Evolutionary conservation across 2,888 invertebrate genomes (phyloP).

Genomic region (Tenthredo notha): DNA sequence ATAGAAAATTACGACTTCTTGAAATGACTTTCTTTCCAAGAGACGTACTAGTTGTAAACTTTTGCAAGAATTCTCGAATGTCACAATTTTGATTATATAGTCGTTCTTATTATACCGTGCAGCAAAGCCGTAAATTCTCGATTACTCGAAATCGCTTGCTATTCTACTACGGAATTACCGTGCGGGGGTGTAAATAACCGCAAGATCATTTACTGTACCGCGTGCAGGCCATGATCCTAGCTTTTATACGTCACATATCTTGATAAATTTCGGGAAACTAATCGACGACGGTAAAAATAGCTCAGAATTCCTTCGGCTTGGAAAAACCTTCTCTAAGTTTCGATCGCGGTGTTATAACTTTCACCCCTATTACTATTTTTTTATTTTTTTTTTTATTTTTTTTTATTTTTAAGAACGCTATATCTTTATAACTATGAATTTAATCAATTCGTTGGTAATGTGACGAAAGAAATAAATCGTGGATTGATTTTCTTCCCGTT

Average conservation of each 20-base stretch:
- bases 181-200: neutral
- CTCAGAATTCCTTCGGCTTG: neutral
- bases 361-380: too few relatives aligned
- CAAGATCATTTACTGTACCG: neutral
- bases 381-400: too few relatives aligned
- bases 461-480: neutral
- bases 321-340: neutral
- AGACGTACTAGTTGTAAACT: neutral
- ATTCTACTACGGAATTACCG: neutral
- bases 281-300: neutral
- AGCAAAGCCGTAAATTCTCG: neutral
- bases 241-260: neutral
- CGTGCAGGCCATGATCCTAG: neutral
- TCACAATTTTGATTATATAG: neutral
- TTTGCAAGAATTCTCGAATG: neutral
- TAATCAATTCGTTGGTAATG: too few relatives aligned
- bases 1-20: neutral
- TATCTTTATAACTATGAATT: too few relatives aligned
- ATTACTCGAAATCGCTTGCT: neutral
- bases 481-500: neutral
- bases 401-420: neutral
- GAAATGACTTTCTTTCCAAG: neutral
- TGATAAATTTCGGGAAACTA: conserved; percentile 1
- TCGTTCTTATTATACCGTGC: neutral
- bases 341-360: neutral